These are phyloP conservation scores for Mythimna pallens DNA, from an alignment of 2,888 invertebrate species.

Conservation along the genomic window DNA sequence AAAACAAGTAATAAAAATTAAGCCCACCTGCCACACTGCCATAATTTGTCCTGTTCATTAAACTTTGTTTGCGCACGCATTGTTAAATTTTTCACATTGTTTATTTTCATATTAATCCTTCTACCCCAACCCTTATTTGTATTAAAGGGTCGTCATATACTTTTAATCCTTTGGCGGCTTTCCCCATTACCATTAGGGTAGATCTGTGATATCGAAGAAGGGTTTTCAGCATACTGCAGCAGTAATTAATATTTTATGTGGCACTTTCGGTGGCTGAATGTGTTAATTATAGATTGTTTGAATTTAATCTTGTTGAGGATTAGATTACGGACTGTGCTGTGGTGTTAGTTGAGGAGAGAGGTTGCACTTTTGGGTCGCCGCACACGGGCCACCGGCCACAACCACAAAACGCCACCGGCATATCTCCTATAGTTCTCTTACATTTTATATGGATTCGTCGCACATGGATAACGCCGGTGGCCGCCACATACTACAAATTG, in stretches of 20 bases:
- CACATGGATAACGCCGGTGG: too few species aligned
- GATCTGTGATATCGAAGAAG: conserved; percentile 65
- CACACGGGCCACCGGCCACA: too few species aligned
- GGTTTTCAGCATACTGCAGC: conserved; percentile 60
- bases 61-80: conserved; percentile 47
- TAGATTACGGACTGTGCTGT: conserved; percentile 10
- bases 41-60: conserved; percentile 54
- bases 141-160: conserved; percentile 63
- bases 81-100: conserved; percentile 66
- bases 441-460: too few species aligned
- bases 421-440: too few species aligned
- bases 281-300: conserved; percentile 56
- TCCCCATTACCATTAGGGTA: conserved; percentile 70
- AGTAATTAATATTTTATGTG: conserved; percentile 68
- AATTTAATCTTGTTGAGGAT: conserved; percentile 49
- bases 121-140: conserved; percentile 62
- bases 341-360: not conserved
- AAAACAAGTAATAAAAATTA: conserved; percentile 29
- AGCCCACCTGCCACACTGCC: conserved; percentile 17
- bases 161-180: conserved; percentile 73
- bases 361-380: too few species aligned
- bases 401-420: too few species aligned
- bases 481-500: too few species aligned
- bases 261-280: conserved; percentile 54
- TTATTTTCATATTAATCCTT: conserved; percentile 66